Evolutionary conservation across 2,888 invertebrate species (phyloP).

Genomic region (Eupithecia subfuscata): DNA sequence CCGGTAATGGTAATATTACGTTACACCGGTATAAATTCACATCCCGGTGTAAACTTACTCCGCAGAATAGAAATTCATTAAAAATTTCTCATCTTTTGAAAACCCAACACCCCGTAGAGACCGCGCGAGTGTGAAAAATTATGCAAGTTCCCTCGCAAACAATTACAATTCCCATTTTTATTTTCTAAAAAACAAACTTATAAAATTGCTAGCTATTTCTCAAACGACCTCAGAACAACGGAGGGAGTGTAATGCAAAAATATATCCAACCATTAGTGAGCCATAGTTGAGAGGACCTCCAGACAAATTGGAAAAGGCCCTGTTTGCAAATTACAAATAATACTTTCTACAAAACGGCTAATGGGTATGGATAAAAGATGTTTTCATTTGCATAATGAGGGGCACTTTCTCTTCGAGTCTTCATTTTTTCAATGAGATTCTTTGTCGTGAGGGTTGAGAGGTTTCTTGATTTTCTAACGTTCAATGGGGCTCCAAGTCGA

Average conservation of each 20-base stretch:
- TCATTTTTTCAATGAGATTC: slow-evolving; percentile 66
- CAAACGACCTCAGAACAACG: slow-evolving; percentile 58
- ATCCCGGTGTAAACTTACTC: slow-evolving; percentile 2
- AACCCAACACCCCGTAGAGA: slow-evolving; percentile 29
- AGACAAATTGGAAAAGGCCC: slow-evolving; percentile 72
- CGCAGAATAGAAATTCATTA: slow-evolving; percentile 10
- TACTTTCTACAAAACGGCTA: slow-evolving; percentile 65
- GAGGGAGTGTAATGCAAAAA: slow-evolving; percentile 60
- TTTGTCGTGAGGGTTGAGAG: slow-evolving; percentile 49
- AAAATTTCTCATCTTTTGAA: slow-evolving; percentile 22
- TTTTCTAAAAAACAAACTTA: slow-evolving; percentile 49
- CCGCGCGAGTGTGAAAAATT: slow-evolving; percentile 34
- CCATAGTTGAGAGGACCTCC: slow-evolving; percentile 50
- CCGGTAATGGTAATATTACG: neutral
- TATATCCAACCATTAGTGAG: slow-evolving; percentile 61
- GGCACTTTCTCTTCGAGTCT: slow-evolving; percentile 61
- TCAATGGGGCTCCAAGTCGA: slow-evolving; percentile 51
- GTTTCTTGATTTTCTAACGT: slow-evolving; percentile 53
- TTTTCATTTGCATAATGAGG: slow-evolving; percentile 76
- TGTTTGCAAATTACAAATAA: slow-evolving; percentile 74
- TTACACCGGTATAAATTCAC: neutral
- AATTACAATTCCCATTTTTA: slow-evolving; percentile 45
- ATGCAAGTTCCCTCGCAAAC: slow-evolving; percentile 33
- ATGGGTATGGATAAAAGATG: slow-evolving; percentile 72
- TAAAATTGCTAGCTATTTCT: slow-evolving; percentile 56